Evolutionary conservation across 2,113 vertebrate species (phyloP), one percentile per base, ranked within the genome.

Genomic region (Reinhardtius hippoglossoides): DNA sequence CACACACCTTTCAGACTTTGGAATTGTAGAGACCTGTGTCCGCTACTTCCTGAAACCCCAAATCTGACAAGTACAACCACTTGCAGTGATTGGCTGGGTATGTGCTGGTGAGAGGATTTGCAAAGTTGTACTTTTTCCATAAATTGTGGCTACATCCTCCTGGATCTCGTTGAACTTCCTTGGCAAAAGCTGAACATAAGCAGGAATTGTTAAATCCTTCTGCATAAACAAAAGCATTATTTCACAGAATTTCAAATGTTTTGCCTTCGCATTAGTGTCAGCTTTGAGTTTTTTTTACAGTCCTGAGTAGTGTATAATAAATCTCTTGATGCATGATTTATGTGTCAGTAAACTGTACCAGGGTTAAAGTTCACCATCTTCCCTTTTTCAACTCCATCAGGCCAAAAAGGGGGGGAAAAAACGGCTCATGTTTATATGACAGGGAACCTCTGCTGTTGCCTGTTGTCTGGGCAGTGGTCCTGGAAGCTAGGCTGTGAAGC

Each of bases 391-490:
- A 57, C 59, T 59, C 21, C 76, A 56, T 42, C 37, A 4, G 27
- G 24, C 27, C 46, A 54, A 23, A 72, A 48, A 66, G 58, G 40
- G 23, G 40, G 23, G 16, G 7, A 16, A 44, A 42, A 21, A 42
- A 15, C 10, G 5, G 14, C n/a, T 63, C 37, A 23, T 9, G 69
- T 54, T 79, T 50, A 40, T 72, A 67, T 69, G 66, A 81, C 60
- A 76, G 61, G 26, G 56, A 77, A 60, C 57, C 61, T 78, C 54
- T 56, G 26, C 50, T 54, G 50, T 54, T n/a, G 50, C 20, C 62
- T 26, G 16, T 65, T 71, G 67, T 83, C 70, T 80, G 79, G 75
- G 67, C 76, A 74, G 63, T n/a, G 27, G 68, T 50, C 71, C 76
- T 52, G 40, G 37, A 81, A 70, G 71, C 76, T 67, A 48, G 54